Percentiles rank a stretch among this genome's conserved stretches.
Evolutionary conservation across 2,797 vertebrate genomes (phyloP).

Genomic region (Phylloscopus collybita): DNA sequence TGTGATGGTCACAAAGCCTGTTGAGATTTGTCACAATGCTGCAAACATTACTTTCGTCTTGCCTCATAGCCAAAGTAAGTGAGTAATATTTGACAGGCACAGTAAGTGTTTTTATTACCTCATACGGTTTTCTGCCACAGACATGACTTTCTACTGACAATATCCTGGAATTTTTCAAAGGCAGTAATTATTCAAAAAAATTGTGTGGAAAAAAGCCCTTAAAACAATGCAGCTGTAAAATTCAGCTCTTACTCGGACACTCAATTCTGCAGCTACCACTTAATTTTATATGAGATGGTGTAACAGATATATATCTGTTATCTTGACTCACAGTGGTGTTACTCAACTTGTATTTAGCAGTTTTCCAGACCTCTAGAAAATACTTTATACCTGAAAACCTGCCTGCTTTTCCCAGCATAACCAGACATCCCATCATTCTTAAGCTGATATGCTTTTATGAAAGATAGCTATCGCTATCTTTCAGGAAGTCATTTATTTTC

Average conservation of each 20-base stretch:
- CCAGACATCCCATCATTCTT: not conserved
- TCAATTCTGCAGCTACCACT: not conserved
- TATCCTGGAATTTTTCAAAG: slow-evolving; percentile 18
- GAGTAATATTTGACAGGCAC: not conserved
- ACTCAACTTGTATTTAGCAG: not conserved
- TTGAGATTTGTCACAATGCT: not conserved
- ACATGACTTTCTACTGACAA: slow-evolving; percentile 7
- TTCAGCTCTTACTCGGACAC: not conserved
- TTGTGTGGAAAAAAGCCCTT: not conserved
- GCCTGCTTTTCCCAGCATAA: not conserved
- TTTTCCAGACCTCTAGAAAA: not conserved
- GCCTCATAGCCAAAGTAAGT: not conserved
- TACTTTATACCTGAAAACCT: not conserved
- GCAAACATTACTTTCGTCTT: not conserved
- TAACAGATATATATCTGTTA: not conserved
- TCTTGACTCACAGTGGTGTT: not conserved
- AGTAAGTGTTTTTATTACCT: not conserved
- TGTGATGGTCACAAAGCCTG: not conserved
- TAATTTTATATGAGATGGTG: not conserved
- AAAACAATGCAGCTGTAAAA: not conserved
- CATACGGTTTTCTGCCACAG: slow-evolving; percentile 9
- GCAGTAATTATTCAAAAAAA: not conserved
- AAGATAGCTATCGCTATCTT: accelerated
- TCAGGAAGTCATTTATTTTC: not conserved
- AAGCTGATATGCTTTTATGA: not conserved